These are phyloP conservation scores for Stichopus chloronotus DNA, from an alignment of 35 echinoderm and acorn worm genomes.

Conservation along the genomic window DNA sequence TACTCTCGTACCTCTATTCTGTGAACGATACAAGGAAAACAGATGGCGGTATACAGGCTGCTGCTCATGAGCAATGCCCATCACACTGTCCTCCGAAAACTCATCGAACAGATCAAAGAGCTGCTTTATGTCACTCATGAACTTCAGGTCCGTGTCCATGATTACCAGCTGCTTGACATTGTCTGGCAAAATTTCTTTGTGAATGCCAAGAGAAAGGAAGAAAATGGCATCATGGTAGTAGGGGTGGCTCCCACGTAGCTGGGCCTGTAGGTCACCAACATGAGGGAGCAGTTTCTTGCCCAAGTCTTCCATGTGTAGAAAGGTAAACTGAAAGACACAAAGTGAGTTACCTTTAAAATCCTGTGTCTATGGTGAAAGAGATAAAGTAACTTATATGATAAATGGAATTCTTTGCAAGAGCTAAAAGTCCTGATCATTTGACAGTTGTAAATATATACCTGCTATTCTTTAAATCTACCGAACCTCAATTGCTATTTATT, in stretches of 20 bases:
- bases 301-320: conserved; percentile 84
- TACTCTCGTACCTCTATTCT: conserved; percentile 81
- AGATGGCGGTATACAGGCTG: conserved; percentile 97
- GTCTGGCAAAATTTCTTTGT: conserved; percentile 74
- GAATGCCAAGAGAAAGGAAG: conserved; percentile 88
- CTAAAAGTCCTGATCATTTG: too few species aligned
- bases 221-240: conserved; percentile 99
- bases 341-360: background rate
- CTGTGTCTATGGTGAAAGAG: too few species aligned
- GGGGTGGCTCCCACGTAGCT: conserved; percentile 73
- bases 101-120: conserved; percentile 80
- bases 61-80: conserved; percentile 88
- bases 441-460: too few species aligned
- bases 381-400: too few species aligned
- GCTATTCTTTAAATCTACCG: too few species aligned
- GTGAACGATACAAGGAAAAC: conserved; percentile 83
- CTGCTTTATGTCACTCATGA: conserved; percentile 88
- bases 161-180: conserved; percentile 78
- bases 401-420: too few species aligned
- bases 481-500: too few species aligned
- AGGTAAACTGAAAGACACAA: conserved; percentile 74
- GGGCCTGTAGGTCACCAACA: conserved; percentile 77
- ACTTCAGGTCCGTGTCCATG: conserved; percentile 91
- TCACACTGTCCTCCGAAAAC: conserved; percentile 80
- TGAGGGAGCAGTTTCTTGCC: conserved; percentile 68